Conservation (phyloP, 1,140 invertebrate genomes). For the Eriosoma lanigerum region DNA sequence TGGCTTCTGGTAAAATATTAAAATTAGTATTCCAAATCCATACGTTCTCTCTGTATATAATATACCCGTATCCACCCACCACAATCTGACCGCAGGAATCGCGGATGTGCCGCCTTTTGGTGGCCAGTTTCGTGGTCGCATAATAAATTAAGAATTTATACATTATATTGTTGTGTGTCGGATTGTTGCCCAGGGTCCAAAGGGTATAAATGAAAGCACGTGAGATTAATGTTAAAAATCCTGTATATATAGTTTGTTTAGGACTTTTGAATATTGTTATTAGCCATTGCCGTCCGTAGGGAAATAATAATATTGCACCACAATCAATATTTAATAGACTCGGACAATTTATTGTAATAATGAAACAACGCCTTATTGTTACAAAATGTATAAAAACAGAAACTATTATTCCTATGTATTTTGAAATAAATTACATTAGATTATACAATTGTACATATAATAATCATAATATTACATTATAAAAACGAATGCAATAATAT, state of each 20-base stretch:
- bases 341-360: conserved; percentile 12
- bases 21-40: conserved; percentile 49
- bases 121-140: conserved; percentile 41
- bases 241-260: conserved; percentile 28
- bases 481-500: too few species aligned
- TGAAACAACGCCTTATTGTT: background rate
- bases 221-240: conserved; percentile 52
- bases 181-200: conserved; percentile 25
- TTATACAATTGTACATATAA: background rate
- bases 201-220: conserved; percentile 49
- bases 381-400: background rate
- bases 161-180: conserved; percentile 38
- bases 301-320: conserved; percentile 31
- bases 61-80: conserved; percentile 4
- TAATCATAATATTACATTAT: too few species aligned
- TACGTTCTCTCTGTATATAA: conserved; percentile 19
- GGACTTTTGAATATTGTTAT: conserved; percentile 36
- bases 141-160: conserved; percentile 51
- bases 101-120: conserved; percentile 23
- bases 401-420: too few species aligned
- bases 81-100: conserved; percentile 43
- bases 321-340: conserved; percentile 47
- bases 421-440: background rate
- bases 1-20: conserved; percentile 34
- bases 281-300: conserved; percentile 8